phyloP scores from a whole-genome alignment of 2,888 invertebrate genomes.

The Agrotis segetum region DNA sequence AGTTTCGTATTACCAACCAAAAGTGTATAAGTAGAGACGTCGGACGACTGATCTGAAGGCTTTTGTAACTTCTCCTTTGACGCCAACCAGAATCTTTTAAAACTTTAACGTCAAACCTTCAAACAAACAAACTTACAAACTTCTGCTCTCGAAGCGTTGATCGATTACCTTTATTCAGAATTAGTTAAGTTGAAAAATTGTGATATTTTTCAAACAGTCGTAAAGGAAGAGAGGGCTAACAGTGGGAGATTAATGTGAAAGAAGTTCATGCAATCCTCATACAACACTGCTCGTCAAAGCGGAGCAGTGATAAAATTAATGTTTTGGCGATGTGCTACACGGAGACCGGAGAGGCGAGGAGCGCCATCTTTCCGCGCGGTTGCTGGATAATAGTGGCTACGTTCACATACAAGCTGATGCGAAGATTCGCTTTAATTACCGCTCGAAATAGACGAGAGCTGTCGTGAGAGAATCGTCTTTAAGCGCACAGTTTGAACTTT shows the following conservation, averaged over 20 bases:
- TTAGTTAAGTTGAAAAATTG: conserved; percentile 62
- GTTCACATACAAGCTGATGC: too few relatives aligned
- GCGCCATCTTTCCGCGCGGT: too few relatives aligned
- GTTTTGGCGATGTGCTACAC: too few relatives aligned
- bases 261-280: background rate
- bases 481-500: conserved; percentile 22
- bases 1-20: conserved; percentile 73
- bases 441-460: too few relatives aligned
- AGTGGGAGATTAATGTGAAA: conserved; percentile 26
- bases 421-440: too few relatives aligned
- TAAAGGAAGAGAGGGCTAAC: conserved; percentile 23
- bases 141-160: conserved; percentile 69
- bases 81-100: conserved; percentile 67
- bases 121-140: conserved; percentile 65
- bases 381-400: too few relatives aligned
- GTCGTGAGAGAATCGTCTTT: background rate
- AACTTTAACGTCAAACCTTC: conserved; percentile 70
- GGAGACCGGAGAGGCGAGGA: too few relatives aligned
- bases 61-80: conserved; percentile 73
- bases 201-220: conserved; percentile 36
- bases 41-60: conserved; percentile 64
- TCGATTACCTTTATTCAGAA: conserved; percentile 72
- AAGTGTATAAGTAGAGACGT: conserved; percentile 71
- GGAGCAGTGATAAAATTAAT: too few relatives aligned
- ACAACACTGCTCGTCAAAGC: too few relatives aligned